Evolutionary conservation across 2,797 vertebrate genomes (phyloP), one percentile per base, ranked within the genome.

Genomic region (Manis crassicaudata): DNA sequence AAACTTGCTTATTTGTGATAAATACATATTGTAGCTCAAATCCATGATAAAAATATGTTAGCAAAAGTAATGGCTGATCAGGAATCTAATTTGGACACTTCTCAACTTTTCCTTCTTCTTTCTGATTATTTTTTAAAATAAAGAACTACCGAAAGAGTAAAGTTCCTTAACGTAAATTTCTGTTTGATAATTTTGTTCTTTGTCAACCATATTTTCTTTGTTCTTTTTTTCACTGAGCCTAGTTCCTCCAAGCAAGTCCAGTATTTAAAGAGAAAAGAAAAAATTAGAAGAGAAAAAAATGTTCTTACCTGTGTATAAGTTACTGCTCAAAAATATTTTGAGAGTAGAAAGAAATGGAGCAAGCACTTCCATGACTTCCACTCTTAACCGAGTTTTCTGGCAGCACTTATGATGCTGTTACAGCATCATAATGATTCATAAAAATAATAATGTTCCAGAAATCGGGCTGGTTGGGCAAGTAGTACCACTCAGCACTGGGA

Each of bases 271-370:
- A 67, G 16, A 32, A 81, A 77, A 56, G 20, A 62, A 90, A 72
- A 75, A 75, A 65, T 2, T 16, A 46, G n/a, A 65, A 43, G 27
- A 80, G 68, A 60, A 86, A 54, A 84, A 17, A 2, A 0, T 27
- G 32, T 58, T 60, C 17, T 95, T 75, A 0, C 70, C 56, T 90
- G 32, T 91, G 43, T 88, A 46, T 77, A 93, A 93, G 27, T 84
- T 93, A 29, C 35, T 73, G 27, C 60, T 95, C 54, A 46, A 92
- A 68, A 56, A 70, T 70, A 63, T 93, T 96, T 87, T 68, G 12
- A 77, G 43, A 60, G 43, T 40, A 72, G 65, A 27, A 68, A 80
- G 52, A 94, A 29, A 23, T 20, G 65, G 76, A 92, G 25, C 6
- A 62, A 91, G 14, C 23, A 29, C 20, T 88, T 96, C 32, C 54